Base-by-base conservation (phyloP, 2,888 invertebrate genomes). In the Limnephilus rhombicus region DNA sequence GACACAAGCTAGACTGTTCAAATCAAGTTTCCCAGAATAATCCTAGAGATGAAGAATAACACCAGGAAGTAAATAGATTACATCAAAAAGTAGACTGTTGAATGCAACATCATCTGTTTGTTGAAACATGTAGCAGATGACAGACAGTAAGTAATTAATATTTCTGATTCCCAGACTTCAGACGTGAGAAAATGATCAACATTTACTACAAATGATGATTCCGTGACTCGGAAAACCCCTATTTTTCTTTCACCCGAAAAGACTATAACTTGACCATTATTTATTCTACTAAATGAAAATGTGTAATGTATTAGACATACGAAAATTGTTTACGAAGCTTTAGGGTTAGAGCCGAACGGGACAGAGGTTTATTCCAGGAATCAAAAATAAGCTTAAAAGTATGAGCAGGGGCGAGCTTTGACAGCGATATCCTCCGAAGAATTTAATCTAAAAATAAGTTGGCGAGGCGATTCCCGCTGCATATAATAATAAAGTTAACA, bases 391-490 rank as follows among this genome's bases (percentile, higher is more conserved):
- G 24, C 34, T 82, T 31, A 31, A 34, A 15, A 82, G 34, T 15
- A 34, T 7, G 34, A 82, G 68, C 31, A 31, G 82, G 29, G 4
- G 34, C 82, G 29, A 31, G 82, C 31, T 34, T 82, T 82, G 82
- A 82, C 34, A 15, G 31, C 31, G 82, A 82, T 82, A 82, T 31
- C 29, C 31, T 82, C 31, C 31, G 82, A 34, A 34, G 82, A 31
- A 82, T 82, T 82, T 82, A 34, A 31, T 34, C 82, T 82, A 82
- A 82, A 82, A 34, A 82, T 82, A 82, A 82, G 2, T 82, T 24
- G 82, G 34, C 13, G 29, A 15, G 34, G 82, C 34, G 15, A 18
- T 82, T 34, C 82, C 31, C 34, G 31, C 24, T 82, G 82, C 82
- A 82, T 31, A 34, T 34, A 34, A n/a, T 82, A 29, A 82, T 82